These are phyloP conservation scores for Tridacna gigas DNA, from an alignment of 2,888 invertebrate species.

Conservation along the genomic window DNA sequence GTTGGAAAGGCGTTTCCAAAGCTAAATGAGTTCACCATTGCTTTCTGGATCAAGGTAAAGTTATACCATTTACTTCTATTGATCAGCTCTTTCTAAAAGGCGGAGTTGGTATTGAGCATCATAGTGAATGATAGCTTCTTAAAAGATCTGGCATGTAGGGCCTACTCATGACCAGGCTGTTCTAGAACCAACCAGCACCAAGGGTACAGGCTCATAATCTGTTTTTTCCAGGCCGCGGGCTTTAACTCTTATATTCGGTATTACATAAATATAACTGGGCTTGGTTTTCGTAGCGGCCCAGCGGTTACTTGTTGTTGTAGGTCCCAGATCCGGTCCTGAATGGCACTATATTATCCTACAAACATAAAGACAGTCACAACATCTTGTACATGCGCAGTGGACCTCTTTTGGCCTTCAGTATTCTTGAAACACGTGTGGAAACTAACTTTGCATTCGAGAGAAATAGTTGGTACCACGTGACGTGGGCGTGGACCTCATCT, in stretches of 20 bases:
- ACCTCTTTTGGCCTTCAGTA: constrained; percentile 72
- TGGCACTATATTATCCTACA: constrained; percentile 81
- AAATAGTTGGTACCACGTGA: constrained; percentile 79
- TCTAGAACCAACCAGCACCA: too few species aligned
- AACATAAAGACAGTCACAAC: constrained; percentile 67
- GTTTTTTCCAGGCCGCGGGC: too few species aligned
- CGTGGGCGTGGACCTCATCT: constrained; percentile 79
- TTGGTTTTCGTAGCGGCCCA: too few species aligned
- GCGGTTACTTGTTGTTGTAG: constrained; percentile 8
- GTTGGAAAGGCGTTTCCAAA: constrained; percentile 81
- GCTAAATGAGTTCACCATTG: constrained; percentile 80
- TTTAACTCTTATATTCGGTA: too few species aligned
- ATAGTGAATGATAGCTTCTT: too few species aligned
- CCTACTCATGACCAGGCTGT: too few species aligned
- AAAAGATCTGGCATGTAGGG: too few species aligned
- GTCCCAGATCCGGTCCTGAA: constrained; percentile 47
- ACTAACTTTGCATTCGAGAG: constrained; percentile 72
- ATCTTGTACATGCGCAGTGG: constrained; percentile 77
- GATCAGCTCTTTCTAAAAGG: too few species aligned
- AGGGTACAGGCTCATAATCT: too few species aligned
- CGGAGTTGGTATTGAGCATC: too few species aligned
- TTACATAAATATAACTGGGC: too few species aligned
- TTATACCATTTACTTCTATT: too few species aligned
- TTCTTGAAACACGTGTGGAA: constrained; percentile 68
- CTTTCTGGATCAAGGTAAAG: constrained; percentile 81